Conservation (phyloP, 2,113 vertebrate genomes). For the Cyprinodon brontotheroides region DNA sequence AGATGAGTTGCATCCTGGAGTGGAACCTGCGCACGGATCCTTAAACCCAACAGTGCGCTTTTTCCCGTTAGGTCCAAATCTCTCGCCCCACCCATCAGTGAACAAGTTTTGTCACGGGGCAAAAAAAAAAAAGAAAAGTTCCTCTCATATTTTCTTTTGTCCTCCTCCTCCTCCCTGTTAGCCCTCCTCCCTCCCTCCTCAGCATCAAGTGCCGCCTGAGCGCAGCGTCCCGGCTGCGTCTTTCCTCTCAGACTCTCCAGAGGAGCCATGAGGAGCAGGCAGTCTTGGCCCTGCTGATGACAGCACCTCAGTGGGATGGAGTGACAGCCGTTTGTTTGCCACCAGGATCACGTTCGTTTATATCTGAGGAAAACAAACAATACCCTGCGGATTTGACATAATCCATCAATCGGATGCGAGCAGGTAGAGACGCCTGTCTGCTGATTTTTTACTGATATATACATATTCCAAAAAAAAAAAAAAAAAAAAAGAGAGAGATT, state of each 20-base stretch:
- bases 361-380: conserved; percentile 52
- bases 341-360: conserved; percentile 58
- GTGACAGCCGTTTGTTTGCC: conserved; percentile 46
- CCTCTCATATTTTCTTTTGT: conserved; percentile 54
- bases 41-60: conserved; percentile 42
- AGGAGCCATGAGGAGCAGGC: conserved; percentile 73
- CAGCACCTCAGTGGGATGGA: conserved; percentile 71
- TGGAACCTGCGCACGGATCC: neutral
- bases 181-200: conserved; percentile 59
- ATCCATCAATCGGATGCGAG: conserved; percentile 77
- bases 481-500: neutral
- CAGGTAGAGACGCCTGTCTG: conserved; percentile 72
- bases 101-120: conserved; percentile 73
- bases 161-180: conserved; percentile 1
- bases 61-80: conserved; percentile 24
- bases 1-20: conserved; percentile 1
- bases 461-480: neutral
- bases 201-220: conserved; percentile 81
- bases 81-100: conserved; percentile 74
- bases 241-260: conserved; percentile 66
- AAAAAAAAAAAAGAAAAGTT: conserved; percentile 38
- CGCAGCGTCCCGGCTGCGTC: conserved; percentile 60
- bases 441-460: neutral
- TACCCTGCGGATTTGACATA: conserved; percentile 62
- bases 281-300: conserved; percentile 64